Conservation (phyloP, 2,113 vertebrate species). For the Rhombomys opimus region DNA sequence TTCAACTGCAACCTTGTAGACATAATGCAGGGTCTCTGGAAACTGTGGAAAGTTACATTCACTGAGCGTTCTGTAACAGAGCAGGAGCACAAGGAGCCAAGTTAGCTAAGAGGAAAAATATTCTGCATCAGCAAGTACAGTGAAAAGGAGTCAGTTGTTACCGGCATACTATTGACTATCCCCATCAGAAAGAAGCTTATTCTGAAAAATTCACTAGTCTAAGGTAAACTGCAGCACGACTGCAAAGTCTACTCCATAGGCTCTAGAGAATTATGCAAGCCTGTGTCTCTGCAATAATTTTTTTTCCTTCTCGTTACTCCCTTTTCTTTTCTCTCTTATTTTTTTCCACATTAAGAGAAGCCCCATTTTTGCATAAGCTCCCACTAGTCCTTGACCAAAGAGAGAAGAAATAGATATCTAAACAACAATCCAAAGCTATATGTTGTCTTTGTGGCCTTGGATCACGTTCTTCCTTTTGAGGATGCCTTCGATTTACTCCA, state of each 20-base stretch:
- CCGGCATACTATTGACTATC: neutral
- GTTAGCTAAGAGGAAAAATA: neutral
- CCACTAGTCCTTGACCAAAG: neutral
- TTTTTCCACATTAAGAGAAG: neutral
- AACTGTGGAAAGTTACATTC: conserved; percentile 75
- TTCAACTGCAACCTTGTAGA: conserved; percentile 73
- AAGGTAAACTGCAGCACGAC: neutral
- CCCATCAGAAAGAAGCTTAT: neutral
- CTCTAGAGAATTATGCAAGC: neutral
- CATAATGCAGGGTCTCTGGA: conserved; percentile 74
- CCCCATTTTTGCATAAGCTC: neutral
- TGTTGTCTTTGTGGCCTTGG: neutral
- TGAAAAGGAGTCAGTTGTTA: neutral
- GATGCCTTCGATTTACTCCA: neutral
- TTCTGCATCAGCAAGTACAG: neutral
- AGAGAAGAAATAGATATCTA: neutral
- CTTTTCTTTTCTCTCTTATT: neutral
- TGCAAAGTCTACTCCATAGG: neutral
- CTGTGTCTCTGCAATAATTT: neutral
- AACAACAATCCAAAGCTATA: neutral
- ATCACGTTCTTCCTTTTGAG: neutral
- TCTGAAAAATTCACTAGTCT: neutral
- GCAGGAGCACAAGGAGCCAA: neutral
- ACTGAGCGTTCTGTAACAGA: conserved; percentile 75
- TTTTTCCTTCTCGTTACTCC: neutral